These are phyloP conservation scores for Drosophila tsacasi DNA, from an alignment of 1,140 invertebrate genomes.

Conservation along the genomic window DNA sequence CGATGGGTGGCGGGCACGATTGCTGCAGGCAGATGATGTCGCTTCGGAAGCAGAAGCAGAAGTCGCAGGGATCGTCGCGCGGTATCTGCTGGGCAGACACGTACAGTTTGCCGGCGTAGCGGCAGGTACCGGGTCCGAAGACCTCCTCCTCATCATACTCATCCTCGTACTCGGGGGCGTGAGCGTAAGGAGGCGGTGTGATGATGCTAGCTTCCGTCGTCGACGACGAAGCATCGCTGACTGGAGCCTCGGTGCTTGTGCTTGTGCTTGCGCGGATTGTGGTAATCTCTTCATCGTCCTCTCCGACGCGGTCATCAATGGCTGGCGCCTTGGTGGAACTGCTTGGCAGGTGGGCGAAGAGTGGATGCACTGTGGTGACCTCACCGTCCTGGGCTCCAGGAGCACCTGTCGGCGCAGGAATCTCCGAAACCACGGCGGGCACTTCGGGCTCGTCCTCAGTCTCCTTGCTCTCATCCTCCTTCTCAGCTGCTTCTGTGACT, in stretches of 20 bases:
- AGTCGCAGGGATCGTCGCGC: conserved; percentile 96
- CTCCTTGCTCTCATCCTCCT: conserved; percentile 45
- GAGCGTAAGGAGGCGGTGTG: conserved; percentile 79
- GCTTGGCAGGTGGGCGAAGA: conserved; percentile 62
- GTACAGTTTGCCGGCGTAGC: conserved; percentile 96
- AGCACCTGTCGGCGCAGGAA: conserved; percentile 31
- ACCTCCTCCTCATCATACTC: conserved; percentile 90
- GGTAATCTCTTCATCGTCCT: conserved; percentile 32
- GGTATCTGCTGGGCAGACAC: conserved; percentile 98
- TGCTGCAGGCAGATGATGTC: conserved; percentile 98
- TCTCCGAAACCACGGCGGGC: conserved; percentile 58
- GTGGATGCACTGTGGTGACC: conserved; percentile 67
- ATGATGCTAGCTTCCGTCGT: conserved; percentile 57
- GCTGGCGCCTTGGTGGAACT: conserved; percentile 51
- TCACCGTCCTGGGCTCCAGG: conserved; percentile 26
- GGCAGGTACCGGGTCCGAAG: conserved; percentile 94
- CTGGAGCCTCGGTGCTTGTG: conserved; percentile 49
- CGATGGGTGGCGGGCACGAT: conserved; percentile 96
- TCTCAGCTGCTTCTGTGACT: conserved; percentile 34
- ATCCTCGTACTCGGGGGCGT: conserved; percentile 85
- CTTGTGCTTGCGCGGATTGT: conserved; percentile 23
- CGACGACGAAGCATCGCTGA: conserved; percentile 37
- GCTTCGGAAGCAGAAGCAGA: conserved; percentile 98
- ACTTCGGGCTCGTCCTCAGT: conserved; percentile 41
- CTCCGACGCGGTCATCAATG: conserved; percentile 58